Evolutionary conservation across 2,113 vertebrate species (phyloP).

Genomic region (Pandion haliaetus): DNA sequence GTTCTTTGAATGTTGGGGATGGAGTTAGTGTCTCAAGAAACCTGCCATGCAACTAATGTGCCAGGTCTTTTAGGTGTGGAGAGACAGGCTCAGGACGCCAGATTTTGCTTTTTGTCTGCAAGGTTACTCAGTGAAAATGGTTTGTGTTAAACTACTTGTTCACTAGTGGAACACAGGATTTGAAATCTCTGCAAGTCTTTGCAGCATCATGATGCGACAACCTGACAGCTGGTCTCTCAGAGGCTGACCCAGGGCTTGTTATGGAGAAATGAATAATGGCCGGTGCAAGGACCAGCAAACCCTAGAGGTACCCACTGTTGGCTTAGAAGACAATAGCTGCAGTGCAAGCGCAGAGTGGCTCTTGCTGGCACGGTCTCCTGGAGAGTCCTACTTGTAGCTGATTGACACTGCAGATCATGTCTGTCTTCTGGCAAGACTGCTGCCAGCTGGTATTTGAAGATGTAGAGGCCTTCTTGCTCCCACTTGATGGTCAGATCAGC

Average conservation of each 20-base stretch:
- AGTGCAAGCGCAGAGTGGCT: background rate
- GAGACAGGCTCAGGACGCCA: background rate
- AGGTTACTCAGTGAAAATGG: background rate
- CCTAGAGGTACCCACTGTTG: background rate
- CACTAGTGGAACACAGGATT: background rate
- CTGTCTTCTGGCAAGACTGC: background rate
- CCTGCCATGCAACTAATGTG: background rate
- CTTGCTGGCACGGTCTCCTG: background rate
- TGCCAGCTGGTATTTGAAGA: background rate
- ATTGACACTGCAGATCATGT: background rate
- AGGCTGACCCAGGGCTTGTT: background rate
- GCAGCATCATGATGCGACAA: background rate
- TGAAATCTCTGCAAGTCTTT: background rate
- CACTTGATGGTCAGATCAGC: background rate
- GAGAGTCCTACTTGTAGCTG: background rate
- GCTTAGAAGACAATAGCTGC: background rate
- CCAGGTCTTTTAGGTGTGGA: background rate
- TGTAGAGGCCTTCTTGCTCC: background rate
- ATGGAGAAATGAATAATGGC: background rate
- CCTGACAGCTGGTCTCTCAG: background rate
- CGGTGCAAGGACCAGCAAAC: rapidly evolving
- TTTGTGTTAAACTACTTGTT: background rate
- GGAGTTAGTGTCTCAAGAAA: background rate
- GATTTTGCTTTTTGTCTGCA: background rate
- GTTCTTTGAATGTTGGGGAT: background rate